Conservation (phyloP, 2,797 vertebrate species). For the Phrynocephalus guinanensis region DNA sequence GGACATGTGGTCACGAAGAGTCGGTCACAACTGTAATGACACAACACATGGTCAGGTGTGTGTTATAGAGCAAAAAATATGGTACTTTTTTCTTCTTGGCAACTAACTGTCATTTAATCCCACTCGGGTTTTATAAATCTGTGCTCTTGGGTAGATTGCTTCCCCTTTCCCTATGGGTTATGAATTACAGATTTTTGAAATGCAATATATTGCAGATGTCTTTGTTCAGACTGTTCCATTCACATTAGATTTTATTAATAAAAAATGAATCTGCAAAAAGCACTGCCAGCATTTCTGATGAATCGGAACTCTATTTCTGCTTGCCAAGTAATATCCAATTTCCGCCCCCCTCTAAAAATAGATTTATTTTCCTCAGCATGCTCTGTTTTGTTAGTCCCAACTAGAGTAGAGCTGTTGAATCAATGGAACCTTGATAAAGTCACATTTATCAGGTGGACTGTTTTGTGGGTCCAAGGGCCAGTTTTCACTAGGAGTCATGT, state of each 20-base stretch:
- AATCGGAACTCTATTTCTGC: conserved; percentile 56
- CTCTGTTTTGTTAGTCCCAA: conserved; percentile 23
- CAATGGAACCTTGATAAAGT: too few relatives aligned
- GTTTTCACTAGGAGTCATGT: too few relatives aligned
- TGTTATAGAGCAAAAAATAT: too few relatives aligned
- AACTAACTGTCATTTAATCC: conserved; percentile 13
- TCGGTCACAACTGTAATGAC: too few relatives aligned
- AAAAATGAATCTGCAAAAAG: conserved; percentile 35
- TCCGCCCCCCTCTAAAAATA: conserved; percentile 8
- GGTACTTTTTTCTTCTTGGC: neutral
- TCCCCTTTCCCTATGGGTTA: conserved; percentile 30
- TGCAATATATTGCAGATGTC: conserved; percentile 29
- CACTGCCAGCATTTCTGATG: conserved; percentile 56
- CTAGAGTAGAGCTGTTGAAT: too few relatives aligned
- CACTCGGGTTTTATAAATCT: conserved; percentile 7
- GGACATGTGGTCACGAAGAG: too few relatives aligned
- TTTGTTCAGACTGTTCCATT: conserved; percentile 39
- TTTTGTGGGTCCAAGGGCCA: too few relatives aligned
- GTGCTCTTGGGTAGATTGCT: neutral
- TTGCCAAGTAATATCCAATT: neutral
- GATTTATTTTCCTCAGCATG: conserved; percentile 4
- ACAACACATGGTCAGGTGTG: too few relatives aligned
- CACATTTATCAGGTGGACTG: too few relatives aligned
- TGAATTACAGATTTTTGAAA: conserved; percentile 7
- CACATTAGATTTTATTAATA: conserved; percentile 55